Base-by-base conservation (phyloP, 2,888 invertebrate genomes). In the Volucella zonaria region DNA sequence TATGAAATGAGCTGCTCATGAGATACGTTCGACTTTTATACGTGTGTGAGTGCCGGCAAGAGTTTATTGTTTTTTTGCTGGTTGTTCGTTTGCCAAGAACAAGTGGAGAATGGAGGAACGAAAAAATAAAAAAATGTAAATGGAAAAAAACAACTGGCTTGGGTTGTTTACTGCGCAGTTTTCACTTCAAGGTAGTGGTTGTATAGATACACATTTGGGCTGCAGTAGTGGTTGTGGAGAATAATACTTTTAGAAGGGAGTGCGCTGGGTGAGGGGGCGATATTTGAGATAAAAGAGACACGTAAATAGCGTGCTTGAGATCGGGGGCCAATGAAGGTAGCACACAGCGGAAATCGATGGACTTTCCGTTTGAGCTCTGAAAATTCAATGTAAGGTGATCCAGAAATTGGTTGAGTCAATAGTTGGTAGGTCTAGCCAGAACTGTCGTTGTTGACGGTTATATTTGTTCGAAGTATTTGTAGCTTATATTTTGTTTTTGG, bases 141-240 rank as follows among this genome's bases (percentile, higher is more conserved):
- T 31, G 31, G 31, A 68, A 61, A 18, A 71, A 59, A 73, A 23
- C 31, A 49, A 51, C 64, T 70, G n/a, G 67, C 11, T 40, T 14
- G 23, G 42, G 59, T 71, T 73, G 71, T 78, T 85, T 85, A 85
- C 85, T 85, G 85, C 85, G 85, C 85, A 85, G 85, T 85, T 85
- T 85, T 85, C 85, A 73, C 81, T 85, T 68, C 49, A 45, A 10
- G 56, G 14, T 61, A 15, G 61, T 68, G 38, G 31, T 62, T 79
- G 38, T 61, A 38, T 75, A 45, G 49, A 3, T 49, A 51, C 64
- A 54, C 40, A 31, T 4, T 31, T 31, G 31, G 4, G 31, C 6
- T 31, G 31, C 6, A 31, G 31, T 31, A 23, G 11, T 11, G 9
- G 23, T n/a, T 31, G 15, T n/a, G 40, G 42, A 43, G 40, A 40